Base-by-base conservation (phyloP, 2,888 invertebrate species). In the Fragum sueziense region DNA sequence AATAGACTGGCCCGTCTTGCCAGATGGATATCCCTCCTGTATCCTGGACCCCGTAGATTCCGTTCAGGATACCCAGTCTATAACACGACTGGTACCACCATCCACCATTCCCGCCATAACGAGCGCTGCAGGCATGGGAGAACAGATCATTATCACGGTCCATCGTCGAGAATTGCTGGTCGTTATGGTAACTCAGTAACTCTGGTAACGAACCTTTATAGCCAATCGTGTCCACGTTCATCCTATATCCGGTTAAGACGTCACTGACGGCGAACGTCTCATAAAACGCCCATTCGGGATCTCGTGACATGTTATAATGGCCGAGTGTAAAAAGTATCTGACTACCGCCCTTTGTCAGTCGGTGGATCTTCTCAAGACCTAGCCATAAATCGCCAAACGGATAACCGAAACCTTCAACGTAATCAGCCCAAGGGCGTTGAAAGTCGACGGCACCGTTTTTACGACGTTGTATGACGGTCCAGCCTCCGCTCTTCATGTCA, bases 81-180 rank as follows among this genome's bases (percentile, higher is more conserved):
- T 81, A 71, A 34, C 81, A 81, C 9, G 62, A 34, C 25, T 75
- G 71, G 57, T 69, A 78, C 81, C 81, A 78, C 81, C 81, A 81
- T 1, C 81, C 81, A 4, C 81, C 81, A 2, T 74, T 74, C 17
- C 74, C 76, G 2, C 54, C 57, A 65, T 65, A 31, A 6, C 34
- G 41, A 4, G 25, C 37, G 57, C 76, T 69, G 52, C 65, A 61
- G 7, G 29, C 41, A 33, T 29, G n/a, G 9, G 71, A 59, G 54
- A 68, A 25, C n/a, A 22, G 20, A 52, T 98, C 98, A 88, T 97
- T 95, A 92, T 98, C 98, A 51, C 95, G 96, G 92, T 98, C 98
- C 76, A 96, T 95, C 0, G 98, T 96, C 61, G 97, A 97, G 93
- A 98, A 98, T 86, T 96, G 95, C 97, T 97, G 97, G 69, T 95